Percentiles rank a stretch among this genome's conserved stretches.
Conservation (phyloP, 2,888 invertebrate genomes). For the Eupsilia transversa region DNA sequence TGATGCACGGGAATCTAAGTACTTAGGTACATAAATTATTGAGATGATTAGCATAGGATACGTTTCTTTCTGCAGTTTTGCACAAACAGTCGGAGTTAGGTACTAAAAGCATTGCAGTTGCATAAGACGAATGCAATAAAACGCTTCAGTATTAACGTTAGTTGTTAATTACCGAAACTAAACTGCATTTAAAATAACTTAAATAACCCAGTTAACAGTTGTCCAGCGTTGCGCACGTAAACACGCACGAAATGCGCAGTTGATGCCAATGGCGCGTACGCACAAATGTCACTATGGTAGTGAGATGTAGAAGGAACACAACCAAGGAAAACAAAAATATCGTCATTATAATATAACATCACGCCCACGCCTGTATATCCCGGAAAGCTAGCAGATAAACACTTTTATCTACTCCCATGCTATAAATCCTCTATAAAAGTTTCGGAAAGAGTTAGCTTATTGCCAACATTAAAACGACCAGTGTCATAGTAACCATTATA, state of each 20-base stretch:
- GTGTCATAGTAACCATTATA: too few relatives aligned
- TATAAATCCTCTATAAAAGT: too few relatives aligned
- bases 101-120: background rate
- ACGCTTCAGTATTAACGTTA: conserved; percentile 20
- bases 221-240: conserved; percentile 53
- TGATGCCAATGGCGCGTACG: conserved; percentile 59
- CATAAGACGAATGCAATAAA: conserved; percentile 21
- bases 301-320: conserved; percentile 26
- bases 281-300: background rate
- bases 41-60: background rate
- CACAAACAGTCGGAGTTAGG: background rate
- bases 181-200: conserved; percentile 56
- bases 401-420: too few relatives aligned
- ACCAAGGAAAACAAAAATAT: background rate
- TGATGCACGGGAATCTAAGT: background rate
- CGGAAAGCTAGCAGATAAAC: background rate
- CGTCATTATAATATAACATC: background rate
- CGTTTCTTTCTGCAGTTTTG: background rate
- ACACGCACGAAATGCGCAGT: conserved; percentile 48
- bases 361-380: background rate
- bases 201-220: conserved; percentile 51
- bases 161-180: conserved; percentile 38
- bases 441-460: too few relatives aligned
- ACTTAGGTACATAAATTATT: background rate
- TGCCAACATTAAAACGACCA: too few relatives aligned